Conservation (phyloP, 2,113 vertebrate species). For the Nesogale talazaci region DNA sequence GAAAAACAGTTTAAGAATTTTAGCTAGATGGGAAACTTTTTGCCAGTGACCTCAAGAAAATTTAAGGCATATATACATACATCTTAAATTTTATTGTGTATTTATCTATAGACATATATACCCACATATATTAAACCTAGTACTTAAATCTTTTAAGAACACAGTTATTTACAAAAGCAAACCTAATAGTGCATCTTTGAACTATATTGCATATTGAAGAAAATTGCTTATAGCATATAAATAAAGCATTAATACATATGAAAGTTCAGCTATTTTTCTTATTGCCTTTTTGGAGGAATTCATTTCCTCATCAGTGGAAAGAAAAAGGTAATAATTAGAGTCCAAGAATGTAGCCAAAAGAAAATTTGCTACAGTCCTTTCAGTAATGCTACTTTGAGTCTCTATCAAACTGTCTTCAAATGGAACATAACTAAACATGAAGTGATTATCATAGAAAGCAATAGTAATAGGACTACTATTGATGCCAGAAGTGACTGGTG, state of each 20-base stretch:
- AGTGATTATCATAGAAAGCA: not conserved
- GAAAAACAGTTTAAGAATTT: not conserved
- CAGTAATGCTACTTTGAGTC: not conserved
- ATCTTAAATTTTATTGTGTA: no score
- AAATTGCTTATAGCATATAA: not conserved
- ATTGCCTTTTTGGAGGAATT: not conserved
- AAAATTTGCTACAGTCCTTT: not conserved
- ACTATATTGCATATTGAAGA: not conserved
- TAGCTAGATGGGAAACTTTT: constrained; percentile 27
- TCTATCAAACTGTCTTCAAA: not conserved
- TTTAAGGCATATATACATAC: not conserved
- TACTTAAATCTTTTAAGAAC: constrained; percentile 2
- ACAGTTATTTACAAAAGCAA: constrained; percentile 33
- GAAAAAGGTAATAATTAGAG: not conserved
- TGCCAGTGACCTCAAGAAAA: not conserved
- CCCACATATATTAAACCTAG: not conserved
- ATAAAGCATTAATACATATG: not conserved
- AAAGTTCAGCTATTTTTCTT: not conserved
- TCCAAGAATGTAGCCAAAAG: not conserved
- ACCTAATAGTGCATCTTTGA: not conserved
- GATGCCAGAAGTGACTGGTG: not conserved
- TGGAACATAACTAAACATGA: not conserved
- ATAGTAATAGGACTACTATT: not conserved
- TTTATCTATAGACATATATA: not conserved
- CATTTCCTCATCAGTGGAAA: not conserved